Evolutionary conservation across 2,888 invertebrate species (phyloP).

Genomic region (Drosophila stalkeri): DNA sequence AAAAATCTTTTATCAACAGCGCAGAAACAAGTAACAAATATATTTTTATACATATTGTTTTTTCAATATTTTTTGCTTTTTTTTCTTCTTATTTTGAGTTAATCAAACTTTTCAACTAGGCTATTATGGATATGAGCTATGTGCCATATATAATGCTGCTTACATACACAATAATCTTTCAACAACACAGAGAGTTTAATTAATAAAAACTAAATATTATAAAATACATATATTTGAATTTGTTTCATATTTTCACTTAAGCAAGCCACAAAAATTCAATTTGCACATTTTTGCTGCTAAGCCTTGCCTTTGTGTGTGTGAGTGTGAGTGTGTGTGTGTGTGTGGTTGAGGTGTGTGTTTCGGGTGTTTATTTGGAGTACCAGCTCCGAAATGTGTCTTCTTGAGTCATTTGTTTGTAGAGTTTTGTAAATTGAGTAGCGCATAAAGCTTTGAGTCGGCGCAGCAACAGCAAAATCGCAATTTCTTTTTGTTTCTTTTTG

Average conservation of each 20-base stretch:
- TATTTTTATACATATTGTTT: slow-evolving; percentile 39
- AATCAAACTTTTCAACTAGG: slow-evolving; percentile 55
- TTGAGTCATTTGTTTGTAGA: slow-evolving; percentile 27
- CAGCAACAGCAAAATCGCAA: slow-evolving; percentile 36
- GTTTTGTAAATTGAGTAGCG: slow-evolving; percentile 36
- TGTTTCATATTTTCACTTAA: slow-evolving; percentile 10
- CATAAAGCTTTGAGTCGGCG: slow-evolving; percentile 28
- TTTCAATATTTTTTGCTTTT: not conserved
- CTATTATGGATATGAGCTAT: slow-evolving; percentile 51
- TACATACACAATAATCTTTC: slow-evolving; percentile 46
- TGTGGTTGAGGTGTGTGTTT: slow-evolving; percentile 11
- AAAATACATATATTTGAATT: slow-evolving; percentile 19
- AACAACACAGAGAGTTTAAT: slow-evolving; percentile 77
- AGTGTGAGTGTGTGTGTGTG: slow-evolving; percentile 8
- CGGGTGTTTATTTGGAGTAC: slow-evolving; percentile 53
- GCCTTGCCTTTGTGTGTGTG: slow-evolving; percentile 10
- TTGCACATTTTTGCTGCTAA: slow-evolving; percentile 26
- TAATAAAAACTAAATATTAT: slow-evolving; percentile 56
- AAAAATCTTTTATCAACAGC: slow-evolving; percentile 60
- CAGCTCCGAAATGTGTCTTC: slow-evolving; percentile 69
- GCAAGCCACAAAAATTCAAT: slow-evolving; percentile 33
- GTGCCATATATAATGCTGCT: slow-evolving; percentile 47
- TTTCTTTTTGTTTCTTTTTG: slow-evolving; percentile 28
- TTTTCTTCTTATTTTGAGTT: slow-evolving; percentile 31
- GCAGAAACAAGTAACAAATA: slow-evolving; percentile 73